Evolutionary conservation across 2,888 invertebrate species (phyloP), one percentile per base, ranked within the genome.

Genomic region (Drosophila imparisetae): DNA sequence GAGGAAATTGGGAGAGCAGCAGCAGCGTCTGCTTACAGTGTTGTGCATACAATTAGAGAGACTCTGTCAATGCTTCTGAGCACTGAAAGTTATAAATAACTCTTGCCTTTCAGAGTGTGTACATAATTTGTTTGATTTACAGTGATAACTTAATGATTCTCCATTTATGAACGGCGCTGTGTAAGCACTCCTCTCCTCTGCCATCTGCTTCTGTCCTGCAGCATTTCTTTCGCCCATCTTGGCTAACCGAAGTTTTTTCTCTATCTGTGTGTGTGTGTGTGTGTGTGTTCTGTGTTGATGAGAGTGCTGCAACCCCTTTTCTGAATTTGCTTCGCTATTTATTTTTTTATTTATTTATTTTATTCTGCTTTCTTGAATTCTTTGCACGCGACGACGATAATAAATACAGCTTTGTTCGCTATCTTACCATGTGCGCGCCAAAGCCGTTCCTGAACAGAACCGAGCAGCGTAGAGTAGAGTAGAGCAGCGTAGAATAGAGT

Each of bases 391-490:
- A 66, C 73, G 34, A 61, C 58, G 29, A 53, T 50, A 54, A 72
- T 78, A 68, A 72, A 62, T 63, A 86, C 60, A 88, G 70, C 86
- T 83, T 80, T 81, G 80, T 88, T 86, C 62, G 81, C 83, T 86
- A 84, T 90, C 83, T 88, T 72, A 50, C 55, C 72, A 66, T 65
- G 66, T 81, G 73, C 78, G 68, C 78, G 74, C 57, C 79, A 72
- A 81, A 78, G 82, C 54, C 52, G 78, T 64, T 65, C 57, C 68
- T 68, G 77, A 70, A 65, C 38, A 61, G 18, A 49, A 15, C 45
- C 2, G 24, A 45, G 45, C 24, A 8, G 15, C 13, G 21, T 7
- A 42, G 13, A 21, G 21, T 42, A 21, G 15, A 55, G 15, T 21
- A 27, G 13, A 40, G 13, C 4, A 42, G 13, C 13, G 21, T 42